A percentile compares a stretch with the other conserved stretches of the same genome.
Evolutionary conservation across 2,888 invertebrate genomes (phyloP).

Genomic region (Nomada fucata): DNA sequence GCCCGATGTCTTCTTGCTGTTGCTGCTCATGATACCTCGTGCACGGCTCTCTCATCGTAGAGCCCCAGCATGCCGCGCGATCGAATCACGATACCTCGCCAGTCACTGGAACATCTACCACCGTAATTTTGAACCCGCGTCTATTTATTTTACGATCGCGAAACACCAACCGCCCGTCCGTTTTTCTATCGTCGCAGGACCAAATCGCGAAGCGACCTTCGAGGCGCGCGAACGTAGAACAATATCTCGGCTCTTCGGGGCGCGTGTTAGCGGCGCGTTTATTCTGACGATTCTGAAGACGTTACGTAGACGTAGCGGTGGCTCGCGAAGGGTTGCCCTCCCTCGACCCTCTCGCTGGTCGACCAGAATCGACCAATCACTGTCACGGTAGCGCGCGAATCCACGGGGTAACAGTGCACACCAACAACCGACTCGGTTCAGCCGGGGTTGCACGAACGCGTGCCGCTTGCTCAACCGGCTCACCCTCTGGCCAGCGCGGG

Average conservation of each 20-base stretch:
- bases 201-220: too few species aligned
- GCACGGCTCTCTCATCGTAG: slow-evolving; percentile 55
- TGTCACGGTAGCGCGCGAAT: slow-evolving; percentile 74
- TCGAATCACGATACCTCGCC: not conserved
- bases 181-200: too few species aligned
- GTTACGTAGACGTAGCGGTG: slow-evolving; percentile 43
- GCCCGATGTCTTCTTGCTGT: slow-evolving; percentile 84
- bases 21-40: slow-evolving; percentile 82
- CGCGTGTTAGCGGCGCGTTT: slow-evolving; percentile 72
- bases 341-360: slow-evolving; percentile 69
- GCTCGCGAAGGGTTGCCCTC: slow-evolving; percentile 75
- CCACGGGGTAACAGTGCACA: slow-evolving; percentile 70
- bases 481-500: slow-evolving; percentile 2
- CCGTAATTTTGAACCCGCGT: not conserved
- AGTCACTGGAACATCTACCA: not conserved
- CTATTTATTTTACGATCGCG: not conserved
- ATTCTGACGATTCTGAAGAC: slow-evolving; percentile 79
- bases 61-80: slow-evolving; percentile 63
- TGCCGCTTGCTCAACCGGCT: slow-evolving; percentile 3
- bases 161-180: too few species aligned
- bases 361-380: slow-evolving; percentile 80
- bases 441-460: slow-evolving; percentile 23
- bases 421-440: slow-evolving; percentile 38
- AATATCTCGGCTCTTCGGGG: not conserved
- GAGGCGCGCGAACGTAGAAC: not conserved